phyloP scores from a whole-genome alignment of 2,797 vertebrate genomes.

The Myoxocephalus aenaeus region DNA sequence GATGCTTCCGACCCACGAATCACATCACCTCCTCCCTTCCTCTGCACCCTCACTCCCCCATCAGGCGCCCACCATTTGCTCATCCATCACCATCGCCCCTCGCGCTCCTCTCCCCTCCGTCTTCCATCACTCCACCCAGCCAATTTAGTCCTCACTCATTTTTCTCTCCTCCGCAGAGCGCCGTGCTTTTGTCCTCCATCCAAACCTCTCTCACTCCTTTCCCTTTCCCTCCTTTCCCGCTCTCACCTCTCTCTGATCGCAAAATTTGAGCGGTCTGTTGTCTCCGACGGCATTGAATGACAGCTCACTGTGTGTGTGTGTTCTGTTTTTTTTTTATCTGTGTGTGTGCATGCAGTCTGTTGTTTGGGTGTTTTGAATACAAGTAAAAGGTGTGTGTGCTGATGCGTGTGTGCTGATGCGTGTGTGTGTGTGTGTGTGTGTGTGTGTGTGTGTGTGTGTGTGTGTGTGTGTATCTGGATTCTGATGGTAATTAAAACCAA shows the following conservation, averaged over 20 bases:
- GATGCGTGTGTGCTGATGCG: too few relatives aligned
- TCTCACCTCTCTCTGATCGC: constrained; percentile 38
- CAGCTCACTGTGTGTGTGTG: constrained; percentile 24
- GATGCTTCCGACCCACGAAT: constrained; percentile 62
- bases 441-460: constrained; percentile 15
- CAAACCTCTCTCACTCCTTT: constrained; percentile 43
- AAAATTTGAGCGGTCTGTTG: constrained; percentile 40
- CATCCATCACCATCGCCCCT: constrained; percentile 83
- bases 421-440: constrained; percentile 25
- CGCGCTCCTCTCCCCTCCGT: constrained; percentile 71
- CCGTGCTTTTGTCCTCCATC: constrained; percentile 69
- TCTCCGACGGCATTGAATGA: constrained; percentile 27
- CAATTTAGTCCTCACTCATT: constrained; percentile 79
- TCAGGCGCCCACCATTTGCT: constrained; percentile 76
- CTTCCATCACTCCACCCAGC: constrained; percentile 77
- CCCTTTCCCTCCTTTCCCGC: not conserved
- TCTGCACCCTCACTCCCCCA: constrained; percentile 41
- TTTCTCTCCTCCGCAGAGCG: constrained; percentile 67
- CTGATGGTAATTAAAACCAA: constrained; percentile 64
- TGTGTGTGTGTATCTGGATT: constrained; percentile 30
- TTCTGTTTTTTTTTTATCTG: not conserved
- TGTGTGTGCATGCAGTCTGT: constrained; percentile 15
- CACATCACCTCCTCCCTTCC: constrained; percentile 55
- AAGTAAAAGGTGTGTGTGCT: constrained; percentile 26
- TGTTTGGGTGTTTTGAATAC: constrained; percentile 21